Conservation (phyloP, 2,113 vertebrate species). For the Orycteropus afer region DNA sequence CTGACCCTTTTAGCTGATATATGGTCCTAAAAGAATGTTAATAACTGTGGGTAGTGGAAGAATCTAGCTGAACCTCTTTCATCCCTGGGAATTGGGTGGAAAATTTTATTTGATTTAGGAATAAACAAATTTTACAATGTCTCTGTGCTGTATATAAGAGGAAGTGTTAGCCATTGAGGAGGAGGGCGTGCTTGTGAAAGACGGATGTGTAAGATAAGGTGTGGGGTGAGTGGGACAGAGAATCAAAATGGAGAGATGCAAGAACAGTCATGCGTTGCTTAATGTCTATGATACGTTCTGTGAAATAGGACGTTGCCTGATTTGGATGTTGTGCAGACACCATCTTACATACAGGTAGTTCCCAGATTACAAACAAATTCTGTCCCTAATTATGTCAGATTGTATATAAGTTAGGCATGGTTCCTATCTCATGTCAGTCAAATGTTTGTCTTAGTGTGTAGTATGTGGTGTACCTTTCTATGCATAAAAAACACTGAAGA, state of each 20-base stretch:
- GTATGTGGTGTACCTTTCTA: too few species aligned
- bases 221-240: accelerated
- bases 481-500: too few species aligned
- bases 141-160: background rate
- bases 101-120: background rate
- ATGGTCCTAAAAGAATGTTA: background rate
- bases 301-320: too few species aligned
- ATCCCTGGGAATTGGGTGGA: background rate
- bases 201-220: background rate
- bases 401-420: too few species aligned
- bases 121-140: background rate
- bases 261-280: background rate
- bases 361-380: too few species aligned
- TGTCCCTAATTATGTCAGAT: too few species aligned
- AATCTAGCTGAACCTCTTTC: background rate
- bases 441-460: too few species aligned
- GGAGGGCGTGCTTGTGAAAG: background rate
- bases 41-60: background rate
- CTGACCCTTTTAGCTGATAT: background rate
- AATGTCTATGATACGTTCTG: too few species aligned
- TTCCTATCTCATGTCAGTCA: too few species aligned
- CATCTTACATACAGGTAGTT: too few species aligned
- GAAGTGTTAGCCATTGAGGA: too few species aligned
- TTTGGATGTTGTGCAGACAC: too few species aligned
- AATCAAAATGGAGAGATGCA: background rate